Evolutionary conservation across 2,888 invertebrate genomes (phyloP), one percentile per base, ranked within the genome.

Genomic region (Orthosia gracilis): DNA sequence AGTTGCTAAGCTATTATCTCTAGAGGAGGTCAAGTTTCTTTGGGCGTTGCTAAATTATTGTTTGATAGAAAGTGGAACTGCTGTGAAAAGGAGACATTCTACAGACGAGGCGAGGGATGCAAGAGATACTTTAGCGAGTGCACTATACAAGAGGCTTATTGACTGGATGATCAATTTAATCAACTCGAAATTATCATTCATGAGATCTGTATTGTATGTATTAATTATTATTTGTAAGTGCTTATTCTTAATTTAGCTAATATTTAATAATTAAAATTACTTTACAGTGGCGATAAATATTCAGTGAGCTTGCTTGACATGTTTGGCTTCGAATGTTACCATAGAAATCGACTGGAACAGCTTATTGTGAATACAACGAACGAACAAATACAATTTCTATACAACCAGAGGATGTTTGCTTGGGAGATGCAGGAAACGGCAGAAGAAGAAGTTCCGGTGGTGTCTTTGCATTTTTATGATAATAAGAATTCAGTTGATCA

Each of bases 341-440:
- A 97, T 85, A 97, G 97, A 87, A 99, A 99, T 94, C 97, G 98
- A 17, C 96, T 99, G 80, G 98, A 99, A 87, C 99, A 99, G 92
- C 96, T 99, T 13, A 97, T 99, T 85, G 98, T 99, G 4, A 99
- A 99, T 91, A 98, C 98, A 1, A 97, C 98, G 75, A 99, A 99
- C 91, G 99, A 99, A 92, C 99, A 99, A 94, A 97, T 99, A 91
- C 99, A 99, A 91, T 99, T 98, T 91, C 98, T 98, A 87, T 99
- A 99, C 93, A 98, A 99, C 89, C 99, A 99, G 93, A 97, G 98
- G 90, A 97, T 98, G 79, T 99, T 99, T 93, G 98, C 98, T 11
- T 99, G 98, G 98, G 99, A 99, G 97, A 98, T 98, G 98, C 97
- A 97, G 85, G 97, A 97, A 89, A 97, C 97, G 97, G 97, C 98